Evolutionary conservation across 2,113 vertebrate genomes (phyloP), one percentile per base, ranked within the genome.

Genomic region (Platysternon megacephalum): DNA sequence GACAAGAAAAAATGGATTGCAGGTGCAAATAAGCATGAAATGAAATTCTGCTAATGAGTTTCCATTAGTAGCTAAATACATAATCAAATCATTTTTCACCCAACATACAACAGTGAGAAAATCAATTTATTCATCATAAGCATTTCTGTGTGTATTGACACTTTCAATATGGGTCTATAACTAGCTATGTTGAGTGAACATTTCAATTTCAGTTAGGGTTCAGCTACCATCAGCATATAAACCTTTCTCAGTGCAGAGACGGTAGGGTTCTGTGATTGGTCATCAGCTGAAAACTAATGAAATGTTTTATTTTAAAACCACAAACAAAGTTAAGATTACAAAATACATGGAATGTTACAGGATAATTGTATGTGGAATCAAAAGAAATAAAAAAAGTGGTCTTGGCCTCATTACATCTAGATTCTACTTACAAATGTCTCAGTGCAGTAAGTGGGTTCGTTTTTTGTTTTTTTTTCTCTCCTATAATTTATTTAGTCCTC

Each of bases 21-120:
- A 97, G 94, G 97, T 95, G 94, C 96, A 97, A 97, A 97, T 86
- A 98, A 95, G 98, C 97, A 95, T 97, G 97, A 98, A 98, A 97
- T 98, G 96, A 96, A 98, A 98, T 97, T 97, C 97, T 95, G 56
- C 96, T 98, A 98, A 98, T 98, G 97, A 98, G 95, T 97, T 97
- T 97, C 91, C 96, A 97, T 98, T 97, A 97, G 95, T 48, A 96
- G 95, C 92, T 98, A 98, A 98, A 97, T 94, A 97, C 90, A 97
- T 97, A 98, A 98, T 97, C 96, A 93, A 97, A 97, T 98, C 95
- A 96, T 93, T 97, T 98, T 94, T 94, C 65, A 94, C 88, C 89
- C 88, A 97, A 74, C 82, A 14, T 1, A 89, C 76, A 95, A 93
- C 90, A 93, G 92, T 90, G 85, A 97, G 93, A 96, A 97, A 97